Base-by-base conservation (phyloP, 1,140 invertebrate genomes). In the Drosophila lacertosa region DNA sequence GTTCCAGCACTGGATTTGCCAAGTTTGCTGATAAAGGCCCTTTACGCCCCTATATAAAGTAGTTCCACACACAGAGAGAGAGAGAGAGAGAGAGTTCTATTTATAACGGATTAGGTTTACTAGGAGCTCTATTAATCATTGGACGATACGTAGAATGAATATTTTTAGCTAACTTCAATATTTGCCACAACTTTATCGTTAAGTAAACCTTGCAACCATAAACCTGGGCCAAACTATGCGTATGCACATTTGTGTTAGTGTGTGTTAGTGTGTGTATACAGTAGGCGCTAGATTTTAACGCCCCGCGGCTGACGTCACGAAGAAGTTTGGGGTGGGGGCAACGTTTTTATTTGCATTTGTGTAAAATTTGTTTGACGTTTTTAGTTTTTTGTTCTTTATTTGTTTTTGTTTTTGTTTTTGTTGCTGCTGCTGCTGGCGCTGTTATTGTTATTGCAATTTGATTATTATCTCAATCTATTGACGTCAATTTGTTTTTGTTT, bases 401-500 rank as follows among this genome's bases (percentile, higher is more conserved):
- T 57, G 65, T 47, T 33, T 68, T 13, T 22, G 39, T 53, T 42
- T 24, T 39, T 40, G 59, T 32, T 77, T 20, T 39, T 57, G 26
- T 22, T 40, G 20, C 26, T 44, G 42, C 29, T 55, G 32, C 37
- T 59, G 40, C 33, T 48, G 9, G n/a, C n/a, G n/a, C 9, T 37
- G 9, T 64, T 71, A 22, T 62, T 76, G 55, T 67, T 76, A 58
- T 48, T 80, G 80, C 80, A 76, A 60, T 74, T 80, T 65, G 66
- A 70, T 54, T 72, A 80, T 86, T 86, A 86, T 84, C 81, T 73
- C 75, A 40, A 69, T 62, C 57, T 68, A 74, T 81, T 84, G 77
- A 84, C 81, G 77, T 84, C 81, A 84, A 77, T 81, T 81, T 77
- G 62, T 68, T 66, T 79, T 79, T 72, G 71, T 73, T 84, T 63